phyloP scores from a whole-genome alignment of 1,140 invertebrate species.

The Cecropterus lyciades region DNA sequence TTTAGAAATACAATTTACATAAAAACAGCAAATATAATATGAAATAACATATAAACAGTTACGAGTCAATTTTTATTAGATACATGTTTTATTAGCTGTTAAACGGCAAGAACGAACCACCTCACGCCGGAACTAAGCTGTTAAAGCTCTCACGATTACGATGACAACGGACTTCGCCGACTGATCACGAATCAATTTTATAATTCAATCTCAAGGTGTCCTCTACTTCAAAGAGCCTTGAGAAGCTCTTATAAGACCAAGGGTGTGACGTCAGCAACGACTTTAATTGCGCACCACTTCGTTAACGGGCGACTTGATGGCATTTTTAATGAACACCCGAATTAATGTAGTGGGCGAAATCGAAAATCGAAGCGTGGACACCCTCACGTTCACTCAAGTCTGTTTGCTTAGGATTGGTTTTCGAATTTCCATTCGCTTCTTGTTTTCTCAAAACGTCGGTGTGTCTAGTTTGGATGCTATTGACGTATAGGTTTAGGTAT shows the following conservation, averaged over 20 bases:
- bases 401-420: constrained; percentile 80
- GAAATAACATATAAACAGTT: no score
- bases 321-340: constrained; percentile 84
- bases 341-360: constrained; percentile 83
- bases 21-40: no score
- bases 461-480: constrained; percentile 27
- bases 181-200: constrained; percentile 75
- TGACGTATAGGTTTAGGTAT: background rate
- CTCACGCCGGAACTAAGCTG: background rate
- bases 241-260: constrained; percentile 57
- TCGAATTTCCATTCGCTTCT: constrained; percentile 62
- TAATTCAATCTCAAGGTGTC: constrained; percentile 76
- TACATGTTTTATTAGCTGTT: no score
- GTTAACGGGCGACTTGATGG: constrained; percentile 81
- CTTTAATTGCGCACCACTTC: constrained; percentile 83
- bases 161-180: constrained; percentile 49
- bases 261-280: constrained; percentile 79
- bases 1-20: no score
- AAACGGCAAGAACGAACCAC: no score
- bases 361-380: constrained; percentile 79
- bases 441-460: constrained; percentile 48
- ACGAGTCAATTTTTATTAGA: no score
- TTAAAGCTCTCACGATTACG: constrained; percentile 26
- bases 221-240: constrained; percentile 60
- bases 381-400: constrained; percentile 55